phyloP scores from a whole-genome alignment of 2,113 vertebrate genomes.

The Tachysurus vachellii region DNA sequence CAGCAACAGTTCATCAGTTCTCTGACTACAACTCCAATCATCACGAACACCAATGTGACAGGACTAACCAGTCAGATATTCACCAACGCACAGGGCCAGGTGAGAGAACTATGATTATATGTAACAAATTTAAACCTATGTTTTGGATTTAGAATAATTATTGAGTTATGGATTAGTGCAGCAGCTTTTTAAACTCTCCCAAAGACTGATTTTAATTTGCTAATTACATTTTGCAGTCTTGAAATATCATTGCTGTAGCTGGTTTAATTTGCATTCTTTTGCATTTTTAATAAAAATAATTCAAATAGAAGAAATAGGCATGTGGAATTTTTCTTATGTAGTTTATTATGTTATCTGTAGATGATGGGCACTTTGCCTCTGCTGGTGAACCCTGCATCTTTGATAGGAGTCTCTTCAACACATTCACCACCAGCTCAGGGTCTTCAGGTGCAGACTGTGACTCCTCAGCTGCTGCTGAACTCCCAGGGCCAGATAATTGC shows the following conservation, averaged over 20 bases:
- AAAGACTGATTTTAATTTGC: neutral
- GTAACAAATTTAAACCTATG: neutral
- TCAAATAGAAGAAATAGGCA: neutral
- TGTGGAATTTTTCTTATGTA: neutral
- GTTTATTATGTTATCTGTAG: constrained; percentile 61
- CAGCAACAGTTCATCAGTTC: constrained; percentile 91
- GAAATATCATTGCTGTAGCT: neutral
- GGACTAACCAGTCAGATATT: constrained; percentile 91
- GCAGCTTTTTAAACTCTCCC: neutral
- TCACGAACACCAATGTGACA: constrained; percentile 82
- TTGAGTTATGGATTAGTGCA: neutral
- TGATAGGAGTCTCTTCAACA: constrained; percentile 64
- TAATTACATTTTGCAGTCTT: neutral
- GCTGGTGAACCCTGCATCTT: constrained; percentile 81
- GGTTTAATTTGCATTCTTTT: neutral
- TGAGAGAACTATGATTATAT: constrained; percentile 57
- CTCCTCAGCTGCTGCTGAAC: constrained; percentile 89
- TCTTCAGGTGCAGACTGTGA: constrained; percentile 86
- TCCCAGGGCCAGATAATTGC: constrained; percentile 94
- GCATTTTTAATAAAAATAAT: neutral
- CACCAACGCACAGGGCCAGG: constrained; percentile 94
- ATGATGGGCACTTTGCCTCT: constrained; percentile 90
- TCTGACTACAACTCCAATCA: constrained; percentile 84
- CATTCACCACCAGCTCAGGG: constrained; percentile 78
- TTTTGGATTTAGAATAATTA: neutral